phyloP scores from a whole-genome alignment of 2,888 invertebrate species.

The Drosophila anomelani region DNA sequence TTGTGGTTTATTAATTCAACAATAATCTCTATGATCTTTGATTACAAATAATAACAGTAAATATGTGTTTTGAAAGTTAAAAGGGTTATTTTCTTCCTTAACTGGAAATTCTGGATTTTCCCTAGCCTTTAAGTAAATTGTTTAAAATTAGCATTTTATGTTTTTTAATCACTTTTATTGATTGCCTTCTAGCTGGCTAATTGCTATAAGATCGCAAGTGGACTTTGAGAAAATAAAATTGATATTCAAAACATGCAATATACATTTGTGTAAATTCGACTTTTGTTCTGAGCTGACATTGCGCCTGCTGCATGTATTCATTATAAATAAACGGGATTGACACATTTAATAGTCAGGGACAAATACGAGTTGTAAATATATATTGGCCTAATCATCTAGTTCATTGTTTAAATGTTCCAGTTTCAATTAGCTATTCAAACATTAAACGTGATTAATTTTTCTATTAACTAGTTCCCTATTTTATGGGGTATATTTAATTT shows the following conservation, averaged over 20 bases:
- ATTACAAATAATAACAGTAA: too few species aligned
- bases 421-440: conserved; percentile 25
- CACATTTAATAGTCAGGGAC: conserved; percentile 39
- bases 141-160: conserved; percentile 13
- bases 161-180: conserved; percentile 9
- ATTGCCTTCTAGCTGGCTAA: conserved; percentile 15
- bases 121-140: not conserved
- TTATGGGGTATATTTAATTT: not conserved
- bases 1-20: not conserved
- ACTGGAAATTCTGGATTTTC: not conserved
- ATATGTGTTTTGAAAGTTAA: not conserved
- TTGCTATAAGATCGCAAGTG: conserved; percentile 12
- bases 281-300: conserved; percentile 32
- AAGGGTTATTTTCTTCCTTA: not conserved
- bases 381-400: conserved; percentile 11
- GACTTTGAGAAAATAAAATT: conserved; percentile 9
- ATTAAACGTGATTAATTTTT: conserved; percentile 7
- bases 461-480: not conserved
- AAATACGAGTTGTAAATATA: conserved; percentile 2
- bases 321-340: conserved; percentile 24
- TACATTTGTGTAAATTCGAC: conserved; percentile 10
- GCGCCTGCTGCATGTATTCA: conserved; percentile 9
- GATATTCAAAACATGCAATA: conserved; percentile 24
- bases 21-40: not conserved
- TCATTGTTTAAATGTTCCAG: conserved; percentile 1